Base-by-base conservation (phyloP, 1,140 invertebrate genomes). In the Meloidogyne chitwoodi region DNA sequence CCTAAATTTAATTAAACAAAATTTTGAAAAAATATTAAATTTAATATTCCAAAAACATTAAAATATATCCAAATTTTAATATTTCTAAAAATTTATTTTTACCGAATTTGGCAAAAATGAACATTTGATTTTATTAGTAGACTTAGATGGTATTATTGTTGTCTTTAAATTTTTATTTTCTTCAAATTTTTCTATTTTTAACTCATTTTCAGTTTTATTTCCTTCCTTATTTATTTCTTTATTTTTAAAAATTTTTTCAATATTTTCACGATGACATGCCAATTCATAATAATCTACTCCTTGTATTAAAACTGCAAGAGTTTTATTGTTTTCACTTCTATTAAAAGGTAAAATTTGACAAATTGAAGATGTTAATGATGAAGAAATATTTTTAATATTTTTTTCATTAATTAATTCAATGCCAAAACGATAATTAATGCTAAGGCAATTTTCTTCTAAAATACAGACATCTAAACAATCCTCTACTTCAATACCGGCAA, bases 241-340 rank as follows among this genome's bases (percentile, higher is more conserved):
- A 31, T 80, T 56, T 38, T 38, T 38, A 38, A 10, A 38, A 38
- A 8, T 38, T 38, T 38, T 0, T 38, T 38, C 10, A 48, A 48
- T 48, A 19, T 19, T 48, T 48, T 56, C 48, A 26, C 83, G 74
- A 22, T 41, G 69, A 66, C 82, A 83, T 61, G 79, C 70, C 62
- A 83, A 56, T 68, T 83, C 82, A 73, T 79, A 84, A 63, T 79
- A 84, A 62, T 83, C 83, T 24, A 79, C 56, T 10, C 56, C 63
- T 26, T 68, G 70, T n/a, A 84, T 75, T 44, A 84, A 67, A 12
- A 83, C 77, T 1, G 77, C 24, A 11, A 68, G 41, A 14, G 82
- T 81, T 19, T 24, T 34, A 74, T 61, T 62, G 26, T 66, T 72
- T 71, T 80, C 31, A n/a, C n/a, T 31, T 22, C 77, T 38, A 27